A percentile compares a stretch with the other conserved stretches of the same genome.
These are phyloP conservation scores for Drosophila mimetica DNA, from an alignment of 2,888 invertebrate species.

Conservation along the genomic window DNA sequence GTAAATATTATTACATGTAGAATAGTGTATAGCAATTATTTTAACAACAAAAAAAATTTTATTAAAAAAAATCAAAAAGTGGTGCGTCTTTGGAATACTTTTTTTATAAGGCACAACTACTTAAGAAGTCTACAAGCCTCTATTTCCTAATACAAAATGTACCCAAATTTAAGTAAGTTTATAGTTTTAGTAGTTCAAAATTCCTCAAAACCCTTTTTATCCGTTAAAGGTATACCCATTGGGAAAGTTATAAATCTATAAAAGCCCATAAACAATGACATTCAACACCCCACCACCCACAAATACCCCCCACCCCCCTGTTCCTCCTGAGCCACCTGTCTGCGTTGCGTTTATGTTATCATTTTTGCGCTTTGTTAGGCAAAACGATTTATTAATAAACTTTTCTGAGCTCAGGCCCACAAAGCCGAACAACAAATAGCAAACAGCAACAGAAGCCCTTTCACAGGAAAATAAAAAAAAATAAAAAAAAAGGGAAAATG, in stretches of 20 bases:
- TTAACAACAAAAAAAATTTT: no score
- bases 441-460: conserved; percentile 30
- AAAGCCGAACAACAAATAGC: conserved; percentile 38
- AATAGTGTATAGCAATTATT: no score
- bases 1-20: no score
- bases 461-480: no score
- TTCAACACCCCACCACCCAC: conserved; percentile 5
- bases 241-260: conserved; percentile 12
- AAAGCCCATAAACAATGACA: conserved; percentile 32
- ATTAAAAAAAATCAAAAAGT: no score
- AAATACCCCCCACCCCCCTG: not conserved
- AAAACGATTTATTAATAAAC: conserved; percentile 73
- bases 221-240: not conserved
- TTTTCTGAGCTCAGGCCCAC: conserved; percentile 26
- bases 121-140: no score
- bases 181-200: not conserved
- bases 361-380: conserved; percentile 62
- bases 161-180: no score
- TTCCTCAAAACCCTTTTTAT: not conserved
- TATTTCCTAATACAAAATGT: no score
- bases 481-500: conserved; percentile 24
- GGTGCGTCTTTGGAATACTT: no score
- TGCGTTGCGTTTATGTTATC: conserved; percentile 72
- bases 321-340: conserved; percentile 17
- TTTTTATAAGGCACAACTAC: no score